phyloP scores from a whole-genome alignment of 2,888 invertebrate genomes.

The Morinoia aosen region DNA sequence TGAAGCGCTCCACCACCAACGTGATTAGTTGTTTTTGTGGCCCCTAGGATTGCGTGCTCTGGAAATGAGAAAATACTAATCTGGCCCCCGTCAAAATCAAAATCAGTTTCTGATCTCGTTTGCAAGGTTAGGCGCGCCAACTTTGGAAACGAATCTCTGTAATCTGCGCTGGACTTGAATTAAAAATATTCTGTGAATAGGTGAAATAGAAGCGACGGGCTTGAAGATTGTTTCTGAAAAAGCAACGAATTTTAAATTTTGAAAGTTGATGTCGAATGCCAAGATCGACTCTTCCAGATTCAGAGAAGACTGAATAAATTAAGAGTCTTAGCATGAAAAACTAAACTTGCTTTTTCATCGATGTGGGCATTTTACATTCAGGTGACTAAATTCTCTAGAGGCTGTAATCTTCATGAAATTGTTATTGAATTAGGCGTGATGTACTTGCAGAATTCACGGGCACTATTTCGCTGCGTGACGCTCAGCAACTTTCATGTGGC shows the following conservation, averaged over 20 bases:
- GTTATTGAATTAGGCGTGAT: not conserved
- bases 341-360: not conserved
- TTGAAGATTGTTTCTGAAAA: not conserved
- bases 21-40: constrained; percentile 17
- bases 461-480: not conserved
- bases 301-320: not conserved
- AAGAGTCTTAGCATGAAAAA: not conserved
- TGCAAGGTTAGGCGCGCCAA: not conserved
- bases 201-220: not conserved
- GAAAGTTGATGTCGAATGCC: not conserved
- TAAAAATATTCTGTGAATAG: not conserved
- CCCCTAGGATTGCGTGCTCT: not conserved
- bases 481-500: not conserved
- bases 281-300: not conserved
- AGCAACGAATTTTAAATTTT: not conserved
- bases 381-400: not conserved
- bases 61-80: constrained; percentile 10
- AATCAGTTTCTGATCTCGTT: constrained; percentile 8
- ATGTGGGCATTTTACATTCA: not conserved
- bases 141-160: not conserved
- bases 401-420: not conserved
- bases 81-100: not conserved
- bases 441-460: not conserved
- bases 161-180: not conserved
- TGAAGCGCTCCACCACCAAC: not conserved